These are phyloP conservation scores for Bugulina stolonifera DNA, from an alignment of 2,888 invertebrate species.

Conservation along the genomic window DNA sequence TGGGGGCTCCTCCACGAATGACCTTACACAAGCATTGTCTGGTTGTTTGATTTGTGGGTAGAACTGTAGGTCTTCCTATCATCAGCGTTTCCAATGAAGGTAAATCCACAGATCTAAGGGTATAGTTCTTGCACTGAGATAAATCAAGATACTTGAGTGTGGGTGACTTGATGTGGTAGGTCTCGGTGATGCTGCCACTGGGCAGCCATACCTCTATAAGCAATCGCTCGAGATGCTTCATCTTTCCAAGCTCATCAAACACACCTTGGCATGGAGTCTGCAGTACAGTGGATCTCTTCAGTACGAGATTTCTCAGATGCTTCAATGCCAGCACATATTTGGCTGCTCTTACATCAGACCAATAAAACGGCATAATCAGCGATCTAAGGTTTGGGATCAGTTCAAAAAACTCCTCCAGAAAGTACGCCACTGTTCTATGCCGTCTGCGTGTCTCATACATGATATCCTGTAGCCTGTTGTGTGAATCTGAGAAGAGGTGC, in stretches of 20 bases:
- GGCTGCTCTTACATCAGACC: slow-evolving; percentile 42
- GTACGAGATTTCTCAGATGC: slow-evolving; percentile 39
- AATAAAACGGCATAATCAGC: slow-evolving; percentile 49
- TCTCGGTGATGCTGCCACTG: slow-evolving; percentile 34
- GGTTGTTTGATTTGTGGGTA: slow-evolving; percentile 38
- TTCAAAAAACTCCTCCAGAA: slow-evolving; percentile 45
- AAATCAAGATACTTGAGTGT: slow-evolving; percentile 46
- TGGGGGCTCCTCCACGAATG: slow-evolving; percentile 40
- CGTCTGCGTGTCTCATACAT: slow-evolving; percentile 41
- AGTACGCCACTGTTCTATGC: slow-evolving; percentile 41
- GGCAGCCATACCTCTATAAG: slow-evolving; percentile 50
- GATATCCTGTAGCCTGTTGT: slow-evolving; percentile 34
- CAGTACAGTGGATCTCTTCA: slow-evolving; percentile 46
- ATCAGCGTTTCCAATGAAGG: slow-evolving; percentile 40
- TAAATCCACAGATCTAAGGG: slow-evolving; percentile 38
- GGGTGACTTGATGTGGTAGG: slow-evolving; percentile 38
- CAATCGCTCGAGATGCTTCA: slow-evolving; percentile 37
- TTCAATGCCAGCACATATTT: slow-evolving; percentile 39
- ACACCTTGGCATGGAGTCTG: slow-evolving; percentile 39
- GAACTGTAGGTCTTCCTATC: slow-evolving; percentile 41
- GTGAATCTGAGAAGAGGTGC: slow-evolving; percentile 28
- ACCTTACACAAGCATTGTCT: slow-evolving; percentile 44
- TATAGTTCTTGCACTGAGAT: slow-evolving; percentile 48
- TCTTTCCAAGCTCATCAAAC: slow-evolving; percentile 36
- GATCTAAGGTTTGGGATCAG: slow-evolving; percentile 40